phyloP scores from a whole-genome alignment of 2,797 vertebrate genomes.

The Kryptolebias ocellatus region DNA sequence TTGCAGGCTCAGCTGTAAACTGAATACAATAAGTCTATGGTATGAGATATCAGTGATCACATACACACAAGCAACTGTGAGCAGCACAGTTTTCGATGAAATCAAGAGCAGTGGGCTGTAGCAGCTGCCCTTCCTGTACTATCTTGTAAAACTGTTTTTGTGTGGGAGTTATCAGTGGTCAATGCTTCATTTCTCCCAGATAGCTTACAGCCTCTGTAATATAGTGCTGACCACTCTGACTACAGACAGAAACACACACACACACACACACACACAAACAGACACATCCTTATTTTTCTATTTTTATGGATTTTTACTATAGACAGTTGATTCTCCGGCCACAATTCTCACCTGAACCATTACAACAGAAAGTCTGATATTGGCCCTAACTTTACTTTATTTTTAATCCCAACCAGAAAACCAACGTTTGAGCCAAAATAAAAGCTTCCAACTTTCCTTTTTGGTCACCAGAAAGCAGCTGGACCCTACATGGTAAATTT shows the following conservation, averaged over 20 bases:
- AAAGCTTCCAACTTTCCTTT: background rate
- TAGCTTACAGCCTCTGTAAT: conserved; percentile 21
- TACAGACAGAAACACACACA: conserved; percentile 9
- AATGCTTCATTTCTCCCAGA: conserved; percentile 33
- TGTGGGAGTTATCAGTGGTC: conserved; percentile 40
- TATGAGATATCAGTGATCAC: conserved; percentile 54
- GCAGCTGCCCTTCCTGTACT: conserved; percentile 25
- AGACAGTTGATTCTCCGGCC: background rate
- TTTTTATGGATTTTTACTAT: background rate
- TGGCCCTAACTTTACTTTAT: too few relatives aligned
- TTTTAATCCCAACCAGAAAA: background rate
- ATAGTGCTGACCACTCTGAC: conserved; percentile 22
- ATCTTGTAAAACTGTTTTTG: conserved; percentile 47
- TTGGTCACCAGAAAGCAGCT: background rate
- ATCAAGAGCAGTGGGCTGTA: conserved; percentile 60
- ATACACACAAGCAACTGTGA: conserved; percentile 35
- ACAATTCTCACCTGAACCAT: background rate
- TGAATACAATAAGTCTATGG: conserved; percentile 30
- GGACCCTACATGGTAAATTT: background rate
- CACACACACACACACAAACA: conserved; percentile 10
- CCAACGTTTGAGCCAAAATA: background rate
- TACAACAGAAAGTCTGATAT: too few relatives aligned
- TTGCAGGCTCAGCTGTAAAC: conserved; percentile 24
- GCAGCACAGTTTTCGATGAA: conserved; percentile 41
- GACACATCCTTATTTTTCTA: background rate